phyloP scores from a whole-genome alignment of 2,888 invertebrate species.

The Melangyna quadrimaculata region DNA sequence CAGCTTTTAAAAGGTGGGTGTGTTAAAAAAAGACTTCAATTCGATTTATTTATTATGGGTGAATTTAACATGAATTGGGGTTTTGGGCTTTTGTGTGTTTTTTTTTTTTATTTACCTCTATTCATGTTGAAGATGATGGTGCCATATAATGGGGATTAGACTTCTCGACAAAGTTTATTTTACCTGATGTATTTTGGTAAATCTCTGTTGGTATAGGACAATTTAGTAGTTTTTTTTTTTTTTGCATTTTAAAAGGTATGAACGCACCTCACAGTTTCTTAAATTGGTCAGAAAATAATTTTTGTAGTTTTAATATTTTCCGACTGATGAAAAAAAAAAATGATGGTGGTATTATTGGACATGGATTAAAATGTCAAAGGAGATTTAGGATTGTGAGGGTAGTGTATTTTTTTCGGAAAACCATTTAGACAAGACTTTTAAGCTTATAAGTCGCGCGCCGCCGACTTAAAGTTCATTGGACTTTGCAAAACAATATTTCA shows the following conservation, averaged over 20 bases:
- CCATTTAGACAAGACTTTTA: not conserved
- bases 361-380: conserved; percentile 45
- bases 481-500: not conserved
- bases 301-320: not conserved
- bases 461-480: not conserved
- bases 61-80: conserved; percentile 7
- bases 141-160: conserved; percentile 45
- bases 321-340: not conserved
- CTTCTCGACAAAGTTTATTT: not conserved
- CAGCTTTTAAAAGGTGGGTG: conserved; percentile 45
- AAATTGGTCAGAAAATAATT: conserved; percentile 56
- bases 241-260: conserved; percentile 6
- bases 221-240: conserved; percentile 17
- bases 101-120: not conserved
- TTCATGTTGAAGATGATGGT: not conserved
- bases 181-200: not conserved
- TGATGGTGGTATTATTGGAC: not conserved
- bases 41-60: conserved; percentile 44
- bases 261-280: conserved; percentile 53
- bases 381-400: conserved; percentile 13
- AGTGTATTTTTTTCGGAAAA: too few species aligned
- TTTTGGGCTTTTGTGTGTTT: conserved; percentile 15
- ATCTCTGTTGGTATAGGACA: conserved; percentile 24
- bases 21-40: conserved; percentile 18
- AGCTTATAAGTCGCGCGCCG: not conserved